Base-by-base conservation (phyloP, 2,888 invertebrate genomes). In the Stegophylla sp. region DNA sequence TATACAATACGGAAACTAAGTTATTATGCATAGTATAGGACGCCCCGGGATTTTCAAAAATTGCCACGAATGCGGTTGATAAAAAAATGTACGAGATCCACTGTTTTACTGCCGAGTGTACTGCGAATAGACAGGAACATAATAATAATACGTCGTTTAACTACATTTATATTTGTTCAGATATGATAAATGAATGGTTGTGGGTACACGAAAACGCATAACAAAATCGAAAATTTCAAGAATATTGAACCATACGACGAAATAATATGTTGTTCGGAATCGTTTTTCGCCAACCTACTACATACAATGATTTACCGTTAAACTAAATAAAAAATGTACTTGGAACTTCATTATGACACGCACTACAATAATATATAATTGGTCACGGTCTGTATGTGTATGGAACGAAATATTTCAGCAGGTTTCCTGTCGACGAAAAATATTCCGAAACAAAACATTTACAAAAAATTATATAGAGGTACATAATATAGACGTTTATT, bases 231-330 rank as follows among this genome's bases (percentile, higher is more conserved):
- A 67, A 67, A 45, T 67, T 15, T n/a, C n/a, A 15, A 71, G 53
- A 53, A 53, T 71, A 15, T 41, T 5, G 5, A 43, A 20, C 20
- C 13, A 12, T 12, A 64, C n/a, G n/a, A 41, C 12, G 3, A 4
- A n/a, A n/a, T n/a, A n/a, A n/a, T n/a, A 4, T 41, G 43, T 17
- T 23, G 56, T 23, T 20, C 20, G 20, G 45, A 41, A 64, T 64
- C 12, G 13, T 43, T 41, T 64, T 20, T 13, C n/a, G 63, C 17
- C 10, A 20, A 12, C 12, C 12, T 56, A n/a, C 13, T 5, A 20
- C 13, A 51, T 48, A 34, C n/a, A 7, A 69, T 69, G 34, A 75
- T 75, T 51, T 63, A 75, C 74, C 51, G 74, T 75, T 75, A 51
- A 59, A 75, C 9, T 1, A 17, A 51, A 34, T 56, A 26, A 34